phyloP scores from a whole-genome alignment of 2,797 vertebrate genomes.

The Coilia nasus region DNA sequence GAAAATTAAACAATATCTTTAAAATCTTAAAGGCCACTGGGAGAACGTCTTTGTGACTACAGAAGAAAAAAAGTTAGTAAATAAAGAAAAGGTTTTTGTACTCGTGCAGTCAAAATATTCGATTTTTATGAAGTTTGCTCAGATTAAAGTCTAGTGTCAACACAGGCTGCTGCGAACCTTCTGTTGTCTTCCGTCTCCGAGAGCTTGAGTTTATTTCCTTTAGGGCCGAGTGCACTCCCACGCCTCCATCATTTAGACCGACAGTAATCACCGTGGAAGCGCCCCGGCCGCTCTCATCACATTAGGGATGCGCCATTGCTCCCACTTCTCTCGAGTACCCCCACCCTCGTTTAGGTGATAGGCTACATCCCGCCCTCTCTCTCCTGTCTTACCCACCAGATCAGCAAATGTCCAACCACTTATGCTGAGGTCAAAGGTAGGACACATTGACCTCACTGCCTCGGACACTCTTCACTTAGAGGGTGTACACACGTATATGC shows the following conservation, averaged over 20 bases:
- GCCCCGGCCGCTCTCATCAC: slow-evolving; percentile 27
- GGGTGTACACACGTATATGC: neutral
- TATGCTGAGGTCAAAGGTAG: neutral
- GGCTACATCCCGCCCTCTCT: neutral
- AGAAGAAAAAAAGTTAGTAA: no score
- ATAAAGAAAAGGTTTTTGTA: no score
- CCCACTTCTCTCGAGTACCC: slow-evolving; percentile 22
- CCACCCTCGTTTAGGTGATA: slow-evolving; percentile 26
- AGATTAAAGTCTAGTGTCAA: neutral
- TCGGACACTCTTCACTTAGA: neutral
- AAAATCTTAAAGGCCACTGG: neutral
- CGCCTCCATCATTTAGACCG: slow-evolving; percentile 22
- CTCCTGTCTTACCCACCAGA: neutral
- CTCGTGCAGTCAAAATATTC: no score
- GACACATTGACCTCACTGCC: neutral
- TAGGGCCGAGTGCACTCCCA: neutral
- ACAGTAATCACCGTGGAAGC: slow-evolving; percentile 34
- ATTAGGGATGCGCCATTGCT: slow-evolving; percentile 35
- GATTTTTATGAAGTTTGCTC: neutral
- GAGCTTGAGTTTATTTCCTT: slow-evolving; percentile 10
- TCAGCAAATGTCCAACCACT: neutral
- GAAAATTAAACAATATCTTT: neutral
- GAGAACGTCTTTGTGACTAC: neutral
- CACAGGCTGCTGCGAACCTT: neutral
- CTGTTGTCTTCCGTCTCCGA: neutral